Base-by-base conservation (phyloP, 2,888 invertebrate species). In the Gymnosoma rotundatum region DNA sequence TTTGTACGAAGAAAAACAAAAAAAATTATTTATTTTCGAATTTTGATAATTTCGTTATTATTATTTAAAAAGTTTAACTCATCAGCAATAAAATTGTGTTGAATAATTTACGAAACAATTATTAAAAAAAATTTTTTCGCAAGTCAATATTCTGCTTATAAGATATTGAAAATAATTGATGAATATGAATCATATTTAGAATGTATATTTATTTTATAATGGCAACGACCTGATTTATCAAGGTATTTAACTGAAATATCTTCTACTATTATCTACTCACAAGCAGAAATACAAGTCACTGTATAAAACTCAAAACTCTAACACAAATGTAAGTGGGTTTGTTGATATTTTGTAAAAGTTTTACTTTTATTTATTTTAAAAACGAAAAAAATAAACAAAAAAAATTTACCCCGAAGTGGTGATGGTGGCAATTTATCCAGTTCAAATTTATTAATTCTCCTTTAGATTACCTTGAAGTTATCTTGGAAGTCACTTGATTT, bases 221-320 rank as follows among this genome's bases (percentile, higher is more conserved):
- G 79, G 54, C 76, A 80, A 83, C 76, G 79, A 83, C 75, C 79
- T 67, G 75, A 83, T 76, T 83, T 80, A 75, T 83, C 83, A 83
- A 76, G 78, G 79, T 50, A 69, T 72, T 78, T 83, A 76, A 80
- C 75, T 72, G 60, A 58, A 64, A 64, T 83, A 82, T 75, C 56
- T 72, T 50, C 76, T 67, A 38, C 61, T 54, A 45, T 61, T 54
- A 54, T 7, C 16, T 32, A 21, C 36, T 20, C 6, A n/a, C 7
- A 54, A 52, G 42, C 4, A 18, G 52, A 25, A 14, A 54, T 21
- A 8, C 16, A 38, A 9, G 12, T 54, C 14, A 10, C 20, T 21
- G 48, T 45, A 50, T 66, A 25, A 21, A 25, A 18, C 50, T 8
- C 5, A 50, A n/a, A 50, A 50, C n/a, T n/a, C 50, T 12, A 12